Evolutionary conservation across 2,797 vertebrate genomes (phyloP).

Genomic region (Alauda arvensis): DNA sequence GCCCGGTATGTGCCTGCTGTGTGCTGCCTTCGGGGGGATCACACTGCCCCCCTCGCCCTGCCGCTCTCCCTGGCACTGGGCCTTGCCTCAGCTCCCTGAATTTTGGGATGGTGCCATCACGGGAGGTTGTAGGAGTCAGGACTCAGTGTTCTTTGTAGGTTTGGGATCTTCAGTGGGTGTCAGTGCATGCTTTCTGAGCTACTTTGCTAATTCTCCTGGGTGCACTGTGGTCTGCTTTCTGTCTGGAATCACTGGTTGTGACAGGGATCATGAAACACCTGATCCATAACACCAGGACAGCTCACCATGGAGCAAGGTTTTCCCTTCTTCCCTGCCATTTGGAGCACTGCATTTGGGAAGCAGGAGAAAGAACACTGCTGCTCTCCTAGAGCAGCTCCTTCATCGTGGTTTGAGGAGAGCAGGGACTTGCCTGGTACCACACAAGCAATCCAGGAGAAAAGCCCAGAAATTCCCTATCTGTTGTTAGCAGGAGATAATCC

Average conservation of each 20-base stretch:
- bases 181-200: neutral
- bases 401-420: neutral
- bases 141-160: neutral
- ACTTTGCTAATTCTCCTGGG: neutral
- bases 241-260: neutral
- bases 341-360: neutral
- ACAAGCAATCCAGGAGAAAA: neutral
- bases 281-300: neutral
- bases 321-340: neutral
- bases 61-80: neutral
- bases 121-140: neutral
- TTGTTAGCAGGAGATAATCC: neutral
- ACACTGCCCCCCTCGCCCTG: neutral
- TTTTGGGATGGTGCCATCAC: neutral
- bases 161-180: neutral
- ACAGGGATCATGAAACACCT: neutral
- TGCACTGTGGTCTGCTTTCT: neutral
- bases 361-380: neutral
- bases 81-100: neutral
- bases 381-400: neutral
- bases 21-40: neutral
- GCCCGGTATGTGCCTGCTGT: slow-evolving; percentile 72
- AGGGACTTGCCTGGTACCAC: neutral
- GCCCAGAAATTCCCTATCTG: neutral
- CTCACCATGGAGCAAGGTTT: neutral